Evolutionary conservation across 2,797 vertebrate genomes (phyloP), one percentile per base, ranked within the genome.

Genomic region (Eulemur coronatus): DNA sequence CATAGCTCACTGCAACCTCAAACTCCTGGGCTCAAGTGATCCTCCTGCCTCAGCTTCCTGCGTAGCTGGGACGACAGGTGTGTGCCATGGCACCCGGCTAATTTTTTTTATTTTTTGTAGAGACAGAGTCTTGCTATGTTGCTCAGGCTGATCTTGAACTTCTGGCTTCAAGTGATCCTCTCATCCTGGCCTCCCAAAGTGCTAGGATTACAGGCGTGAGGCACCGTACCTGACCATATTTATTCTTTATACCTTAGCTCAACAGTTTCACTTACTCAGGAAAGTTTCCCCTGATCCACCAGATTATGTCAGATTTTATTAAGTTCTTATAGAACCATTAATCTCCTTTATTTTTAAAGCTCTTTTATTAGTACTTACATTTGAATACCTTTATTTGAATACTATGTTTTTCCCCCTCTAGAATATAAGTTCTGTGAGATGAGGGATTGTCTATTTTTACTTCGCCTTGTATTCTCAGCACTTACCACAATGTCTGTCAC

Each of bases 321-420:
- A 88, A 81, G 41, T 8, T 89, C 26, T 41, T 84, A 43, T 2
- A 78, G 26, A 95, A 69, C 15, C 46, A 84, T 12, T 26, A 69
- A 30, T 87, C 33, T 89, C 17, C 75, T 26, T 55, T 73, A 43
- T 22, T 95, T 84, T 80, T 50, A 38, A 76, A 65, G 35, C 33
- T 48, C 22, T 86, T 87, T 84, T 80, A 75, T 89, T 89, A 69
- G 24, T 84, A 76, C 12, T 81, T 89, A 81, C 65, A 91, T 72
- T 57, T 91, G 55, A 93, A 57, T 85, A 43, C 15, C 38, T 96
- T 92, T 73, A 78, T 43, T 88, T 80, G 59, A 70, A 78, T 84
- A 94, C 52, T 33, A n/a, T n/a, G 26, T 87, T 80, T 63, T 24
- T 84, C 9, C 26, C 28, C 33, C 8, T 38, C 17, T 30, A 63